Evolutionary conservation across 2,888 invertebrate genomes (phyloP), one percentile per base, ranked within the genome.

Genomic region (Cerastis rubricosa): DNA sequence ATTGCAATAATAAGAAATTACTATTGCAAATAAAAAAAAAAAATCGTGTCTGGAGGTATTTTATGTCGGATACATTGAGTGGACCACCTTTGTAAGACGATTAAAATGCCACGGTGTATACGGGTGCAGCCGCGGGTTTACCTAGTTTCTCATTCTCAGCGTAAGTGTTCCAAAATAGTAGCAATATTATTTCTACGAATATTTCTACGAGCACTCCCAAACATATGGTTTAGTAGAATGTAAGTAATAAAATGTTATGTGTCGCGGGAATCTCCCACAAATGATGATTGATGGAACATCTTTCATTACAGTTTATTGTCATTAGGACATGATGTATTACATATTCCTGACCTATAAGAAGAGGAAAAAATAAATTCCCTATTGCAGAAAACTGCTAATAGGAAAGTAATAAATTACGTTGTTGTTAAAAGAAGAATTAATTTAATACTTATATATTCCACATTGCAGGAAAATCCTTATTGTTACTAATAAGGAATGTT

Each of bases 261-360:
- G 63, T 57, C 63, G 22, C 43, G 54, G n/a, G 12, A 25, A 67
- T 63, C 47, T 81, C 45, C 29, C 29, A 49, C 25, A 47, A 79
- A 79, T 67, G 67, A 67, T 82, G 79, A 83, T 54, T 82, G 54
- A 78, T 81, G n/a, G 12, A 3, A 17, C 43, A 35, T 75, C 47
- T 74, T 57, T 78, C 64, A 78, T 78, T 81, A 57, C 29, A 49
- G 57, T 57, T 74, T 65, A 75, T 65, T 78, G 57, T 74, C 64
- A 75, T 45, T 45, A 43, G 0, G 19, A 19, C 25, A 35, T 74
- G 35, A 45, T 74, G 5, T 43, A 74, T 25, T 17, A 43, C 19
- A 19, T 57, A 12, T 47, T 49, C n/a, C 49, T 57, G 17, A 22
- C 0, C 8, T 57, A 43, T 35, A 25, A 22, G 0, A 61, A 19